These are phyloP conservation scores for Ciconia boyciana DNA, from an alignment of 2,113 vertebrate genomes.

Conservation along the genomic window DNA sequence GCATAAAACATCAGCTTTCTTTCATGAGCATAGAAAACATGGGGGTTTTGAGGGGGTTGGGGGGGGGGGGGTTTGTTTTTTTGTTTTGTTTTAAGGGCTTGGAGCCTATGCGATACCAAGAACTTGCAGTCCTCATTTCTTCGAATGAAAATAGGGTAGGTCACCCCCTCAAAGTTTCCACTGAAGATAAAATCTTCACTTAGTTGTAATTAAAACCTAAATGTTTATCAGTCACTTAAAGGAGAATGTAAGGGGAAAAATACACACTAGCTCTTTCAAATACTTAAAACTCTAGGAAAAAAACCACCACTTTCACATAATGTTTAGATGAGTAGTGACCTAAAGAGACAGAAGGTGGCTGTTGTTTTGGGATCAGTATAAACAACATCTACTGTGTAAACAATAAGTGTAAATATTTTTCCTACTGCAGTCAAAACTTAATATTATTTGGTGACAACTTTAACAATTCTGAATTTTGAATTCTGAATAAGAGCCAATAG, in stretches of 20 bases:
- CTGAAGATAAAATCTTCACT: not conserved
- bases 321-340: not conserved
- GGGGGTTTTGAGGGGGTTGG: too few species aligned
- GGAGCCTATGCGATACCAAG: not conserved
- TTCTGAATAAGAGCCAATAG: not conserved
- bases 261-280: not conserved
- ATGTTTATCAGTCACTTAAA: not conserved
- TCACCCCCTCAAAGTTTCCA: not conserved
- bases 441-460: not conserved
- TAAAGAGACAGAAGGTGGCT: not conserved
- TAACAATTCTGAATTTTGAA: not conserved
- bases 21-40: not conserved
- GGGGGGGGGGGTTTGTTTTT: too few species aligned
- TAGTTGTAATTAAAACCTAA: not conserved
- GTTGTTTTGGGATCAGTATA: not conserved
- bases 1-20: not conserved
- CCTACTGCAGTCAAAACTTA: not conserved
- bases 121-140: not conserved
- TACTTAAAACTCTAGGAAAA: not conserved
- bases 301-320: rapidly evolving
- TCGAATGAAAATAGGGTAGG: not conserved
- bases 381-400: not conserved
- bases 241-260: not conserved
- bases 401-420: not conserved
- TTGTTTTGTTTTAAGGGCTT: not conserved